Evolutionary conservation across 2,113 vertebrate species (phyloP), one percentile per base, ranked within the genome.

Genomic region (Syngnathus floridae): DNA sequence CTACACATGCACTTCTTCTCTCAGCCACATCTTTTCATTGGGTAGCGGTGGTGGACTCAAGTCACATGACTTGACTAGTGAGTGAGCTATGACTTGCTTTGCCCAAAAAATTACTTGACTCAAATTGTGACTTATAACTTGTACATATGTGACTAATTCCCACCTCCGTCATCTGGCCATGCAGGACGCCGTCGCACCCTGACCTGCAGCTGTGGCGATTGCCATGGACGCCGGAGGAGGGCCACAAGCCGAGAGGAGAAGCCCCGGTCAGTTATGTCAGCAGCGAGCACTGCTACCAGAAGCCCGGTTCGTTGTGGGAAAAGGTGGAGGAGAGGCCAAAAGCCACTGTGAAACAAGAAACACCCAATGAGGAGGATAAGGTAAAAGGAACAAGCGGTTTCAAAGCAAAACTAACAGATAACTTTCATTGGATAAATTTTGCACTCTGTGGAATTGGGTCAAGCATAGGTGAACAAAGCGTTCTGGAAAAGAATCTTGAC

Each of bases 251-350:
- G 43, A 69, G 55, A 52, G 61, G 41, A 59, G 75, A 69, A 4
- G 36, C 62, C 0, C 43, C 82, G 71, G 62, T 94, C 58, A 96
- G 95, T 0, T 99, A 99, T 35, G 95, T 99, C 76, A 97, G 93
- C 14, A 99, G 95, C 9, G 97, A 99, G 73, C 97, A 99, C 87
- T 99, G 96, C 88, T 99, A 99, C 86, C 97, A 98, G 89, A 99
- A 98, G 76, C 94, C 97, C 1, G 93, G 92, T 0, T 90, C 93
- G 61, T 95, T 94, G 64, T 96, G 81, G 84, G 86, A 82, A 43
- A 83, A 66, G 16, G 19, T 11, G 16, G 19, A 56, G 54, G 55
- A 57, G 36, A 40, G 16, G 36, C 36, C 10, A 0, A 59, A 1
- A 4, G 10, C 19, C 37, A 1, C 56, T n/a, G 56, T 10, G 36